Base-by-base conservation (phyloP, 2,888 invertebrate species). In the Caenorhabditis afra region DNA sequence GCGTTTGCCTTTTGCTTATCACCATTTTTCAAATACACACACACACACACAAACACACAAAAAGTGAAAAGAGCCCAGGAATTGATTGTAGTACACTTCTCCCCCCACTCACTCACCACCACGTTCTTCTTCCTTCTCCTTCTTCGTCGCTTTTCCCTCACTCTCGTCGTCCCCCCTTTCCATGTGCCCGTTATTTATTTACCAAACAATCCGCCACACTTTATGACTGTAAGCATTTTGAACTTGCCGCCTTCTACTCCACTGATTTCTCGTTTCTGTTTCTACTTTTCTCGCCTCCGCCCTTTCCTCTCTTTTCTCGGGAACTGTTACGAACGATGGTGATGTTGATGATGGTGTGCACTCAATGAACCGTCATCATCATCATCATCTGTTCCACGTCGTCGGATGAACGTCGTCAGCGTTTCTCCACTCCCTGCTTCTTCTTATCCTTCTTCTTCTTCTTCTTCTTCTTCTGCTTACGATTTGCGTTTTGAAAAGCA, bases 171-270 rank as follows among this genome's bases (percentile, higher is more conserved):
- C 53, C 37, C 39, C 52, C n/a, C 70, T 62, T 57, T 66, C 57
- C 71, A 29, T 52, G 16, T 53, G 41, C 41, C 52, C 52, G 45
- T 29, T 20, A 39, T 35, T 53, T 62, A 49, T 57, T 62, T 37
- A 49, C 62, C 55, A 45, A 59, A 66, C 55, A 41, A 45, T 12
- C 8, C 58, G n/a, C 41, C 41, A 44, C 41, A 44, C 58, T 71
- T 64, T 71, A 62, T 71, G 62, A 57, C 71, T 64, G 23, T 64
- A 61, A 70, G 61, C 64, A 64, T 64, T 71, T 64, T 71, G 64
- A 64, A 62, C 71, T 64, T 61, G 53, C 74, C 66, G 59, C 65
- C 58, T 22, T 45, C 57, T n/a, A n/a, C n/a, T n/a, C n/a, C n/a
- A n/a, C n/a, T n/a, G n/a, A n/a, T n/a, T n/a, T n/a, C n/a, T n/a